Percentiles rank a stretch among this genome's conserved stretches.
Evolutionary conservation across 2,113 vertebrate species (phyloP).

Genomic region (Cavia aperea): DNA sequence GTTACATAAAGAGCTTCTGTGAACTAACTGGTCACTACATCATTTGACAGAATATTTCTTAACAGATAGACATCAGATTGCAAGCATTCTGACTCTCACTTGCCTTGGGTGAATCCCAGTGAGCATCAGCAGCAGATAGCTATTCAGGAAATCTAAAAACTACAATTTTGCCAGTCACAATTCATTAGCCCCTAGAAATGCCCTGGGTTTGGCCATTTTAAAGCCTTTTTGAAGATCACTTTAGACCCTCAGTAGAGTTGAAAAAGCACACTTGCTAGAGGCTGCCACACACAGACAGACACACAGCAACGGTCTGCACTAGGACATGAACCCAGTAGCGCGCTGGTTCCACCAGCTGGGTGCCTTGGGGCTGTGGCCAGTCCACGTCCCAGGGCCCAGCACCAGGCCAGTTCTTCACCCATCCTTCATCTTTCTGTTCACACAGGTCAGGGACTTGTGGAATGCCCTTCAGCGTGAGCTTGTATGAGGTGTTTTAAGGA

Average conservation of each 20-base stretch:
- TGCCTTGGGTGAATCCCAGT: not conserved
- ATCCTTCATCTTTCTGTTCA: not conserved
- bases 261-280: not conserved
- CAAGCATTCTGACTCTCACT: not conserved
- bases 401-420: not conserved
- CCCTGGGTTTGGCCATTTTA: not conserved
- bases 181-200: not conserved
- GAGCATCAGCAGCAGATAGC: not conserved
- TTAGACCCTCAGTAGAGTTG: not conserved
- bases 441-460: not conserved
- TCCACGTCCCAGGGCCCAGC: too few relatives aligned
- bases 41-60: not conserved
- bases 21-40: too few relatives aligned
- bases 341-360: not conserved
- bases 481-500: not conserved
- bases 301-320: not conserved
- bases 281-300: not conserved
- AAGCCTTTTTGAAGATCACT: not conserved
- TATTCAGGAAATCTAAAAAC: not conserved
- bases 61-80: not conserved
- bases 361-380: not conserved
- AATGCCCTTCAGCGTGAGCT: not conserved
- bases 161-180: not conserved
- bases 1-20: not conserved
- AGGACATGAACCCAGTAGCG: not conserved